These are phyloP conservation scores for Formica exsecta DNA, from an alignment of 1,140 invertebrate genomes.

Conservation along the genomic window DNA sequence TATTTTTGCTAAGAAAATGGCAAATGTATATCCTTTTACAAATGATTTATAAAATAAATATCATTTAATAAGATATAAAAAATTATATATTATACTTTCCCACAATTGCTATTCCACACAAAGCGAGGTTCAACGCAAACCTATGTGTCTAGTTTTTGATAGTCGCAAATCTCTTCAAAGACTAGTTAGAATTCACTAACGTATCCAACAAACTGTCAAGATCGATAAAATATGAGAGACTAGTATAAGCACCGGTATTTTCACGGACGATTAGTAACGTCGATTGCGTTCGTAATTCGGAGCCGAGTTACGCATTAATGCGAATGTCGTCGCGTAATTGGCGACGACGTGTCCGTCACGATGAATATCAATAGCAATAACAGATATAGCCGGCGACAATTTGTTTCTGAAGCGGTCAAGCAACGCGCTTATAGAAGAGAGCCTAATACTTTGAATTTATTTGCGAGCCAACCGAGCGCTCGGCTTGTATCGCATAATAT, in stretches of 20 bases:
- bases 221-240: conserved; percentile 47
- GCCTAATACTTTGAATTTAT: conserved; percentile 16
- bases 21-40: too few species aligned
- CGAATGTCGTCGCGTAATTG: conserved; percentile 48
- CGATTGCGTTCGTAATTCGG: conserved; percentile 51
- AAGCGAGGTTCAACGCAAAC: too few species aligned
- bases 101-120: too few species aligned
- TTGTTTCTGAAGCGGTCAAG: conserved; percentile 29
- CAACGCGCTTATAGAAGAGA: background rate
- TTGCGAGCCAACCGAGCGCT: background rate
- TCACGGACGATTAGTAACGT: conserved; percentile 73
- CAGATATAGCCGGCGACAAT: conserved; percentile 23
- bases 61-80: too few species aligned
- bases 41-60: too few species aligned
- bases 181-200: conserved; percentile 16
- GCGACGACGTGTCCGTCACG: conserved; percentile 35
- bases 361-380: conserved; percentile 42
- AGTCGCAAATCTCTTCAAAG: conserved; percentile 33
- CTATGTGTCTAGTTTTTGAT: too few species aligned
- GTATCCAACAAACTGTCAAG: conserved; percentile 37
- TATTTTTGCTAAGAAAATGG: too few species aligned
- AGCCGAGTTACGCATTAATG: conserved; percentile 37
- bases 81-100: too few species aligned
- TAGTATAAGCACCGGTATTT: conserved; percentile 67
- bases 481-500: conserved; percentile 10